phyloP scores from a whole-genome alignment of 2,113 vertebrate species.

The Paramisgurnus dabryanus region DNA sequence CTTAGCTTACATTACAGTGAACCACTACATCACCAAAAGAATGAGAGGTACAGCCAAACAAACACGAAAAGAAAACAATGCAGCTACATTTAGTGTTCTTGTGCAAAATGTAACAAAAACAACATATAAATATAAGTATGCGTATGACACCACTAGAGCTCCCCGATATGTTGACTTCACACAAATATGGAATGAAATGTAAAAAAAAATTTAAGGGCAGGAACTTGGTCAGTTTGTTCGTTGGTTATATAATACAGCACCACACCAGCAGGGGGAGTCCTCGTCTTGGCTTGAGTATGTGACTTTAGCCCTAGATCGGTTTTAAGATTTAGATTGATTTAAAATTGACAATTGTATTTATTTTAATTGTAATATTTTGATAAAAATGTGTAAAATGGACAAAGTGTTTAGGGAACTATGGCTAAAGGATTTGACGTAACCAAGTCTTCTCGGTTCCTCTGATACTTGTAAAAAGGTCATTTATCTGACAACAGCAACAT shows the following conservation, averaged over 20 bases:
- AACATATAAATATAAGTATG: conserved; percentile 54
- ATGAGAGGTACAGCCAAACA: conserved; percentile 27
- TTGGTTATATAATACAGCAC: conserved; percentile 35
- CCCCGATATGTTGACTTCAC: conserved; percentile 20
- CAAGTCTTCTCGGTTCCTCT: conserved; percentile 16
- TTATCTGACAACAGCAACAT: conserved; percentile 5
- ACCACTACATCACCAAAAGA: conserved; percentile 10
- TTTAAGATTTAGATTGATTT: not conserved
- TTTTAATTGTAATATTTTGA: too few species aligned
- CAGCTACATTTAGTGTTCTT: conserved; percentile 63
- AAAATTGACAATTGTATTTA: not conserved
- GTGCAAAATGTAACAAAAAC: conserved; percentile 56
- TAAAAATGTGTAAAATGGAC: too few species aligned
- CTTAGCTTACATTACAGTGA: conserved; percentile 41
- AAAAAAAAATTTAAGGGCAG: not conserved
- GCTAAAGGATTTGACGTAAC: not conserved
- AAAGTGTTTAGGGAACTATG: not conserved
- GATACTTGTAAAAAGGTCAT: conserved; percentile 10
- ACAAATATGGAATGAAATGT: conserved; percentile 17
- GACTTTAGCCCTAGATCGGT: not conserved
- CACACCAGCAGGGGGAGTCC: conserved; percentile 46
- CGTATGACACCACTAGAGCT: conserved; percentile 32
- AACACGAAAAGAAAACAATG: conserved; percentile 25
- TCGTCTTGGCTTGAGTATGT: not conserved
- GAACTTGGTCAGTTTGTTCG: conserved; percentile 24